A percentile compares a stretch with the other conserved stretches of the same genome.
Conservation (phyloP, 2,797 vertebrate species). For the Philypnodon macrostomus region DNA sequence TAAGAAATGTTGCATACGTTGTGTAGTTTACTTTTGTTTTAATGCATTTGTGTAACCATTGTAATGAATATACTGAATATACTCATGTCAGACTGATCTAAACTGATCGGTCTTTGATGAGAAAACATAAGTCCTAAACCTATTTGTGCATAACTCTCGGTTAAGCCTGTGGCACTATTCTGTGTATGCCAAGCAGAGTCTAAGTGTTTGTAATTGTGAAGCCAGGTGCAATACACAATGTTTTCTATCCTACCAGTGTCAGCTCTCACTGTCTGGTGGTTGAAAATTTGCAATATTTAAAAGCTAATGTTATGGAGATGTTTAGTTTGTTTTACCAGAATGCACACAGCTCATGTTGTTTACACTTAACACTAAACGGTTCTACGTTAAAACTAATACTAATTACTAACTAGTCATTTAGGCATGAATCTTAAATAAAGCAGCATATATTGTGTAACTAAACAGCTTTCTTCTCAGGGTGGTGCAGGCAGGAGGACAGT, state of each 20-base stretch:
- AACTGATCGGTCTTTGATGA: neutral
- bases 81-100: neutral
- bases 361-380: no score
- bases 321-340: neutral
- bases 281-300: neutral
- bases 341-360: neutral
- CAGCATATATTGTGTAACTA: conserved; percentile 9
- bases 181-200: neutral
- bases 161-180: no score
- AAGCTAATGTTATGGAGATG: neutral
- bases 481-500: conserved; percentile 28
- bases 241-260: neutral
- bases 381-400: neutral
- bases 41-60: no score
- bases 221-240: neutral
- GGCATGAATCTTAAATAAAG: conserved; percentile 7
- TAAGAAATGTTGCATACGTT: no score
- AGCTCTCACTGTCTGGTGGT: neutral
- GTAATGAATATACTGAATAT: no score
- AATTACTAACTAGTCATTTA: no score
- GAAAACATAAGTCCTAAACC: neutral
- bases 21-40: no score
- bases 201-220: neutral
- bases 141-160: neutral
- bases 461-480: conserved; percentile 39